Conservation (phyloP, 2,888 invertebrate species). For the Metallyticus violacea region DNA sequence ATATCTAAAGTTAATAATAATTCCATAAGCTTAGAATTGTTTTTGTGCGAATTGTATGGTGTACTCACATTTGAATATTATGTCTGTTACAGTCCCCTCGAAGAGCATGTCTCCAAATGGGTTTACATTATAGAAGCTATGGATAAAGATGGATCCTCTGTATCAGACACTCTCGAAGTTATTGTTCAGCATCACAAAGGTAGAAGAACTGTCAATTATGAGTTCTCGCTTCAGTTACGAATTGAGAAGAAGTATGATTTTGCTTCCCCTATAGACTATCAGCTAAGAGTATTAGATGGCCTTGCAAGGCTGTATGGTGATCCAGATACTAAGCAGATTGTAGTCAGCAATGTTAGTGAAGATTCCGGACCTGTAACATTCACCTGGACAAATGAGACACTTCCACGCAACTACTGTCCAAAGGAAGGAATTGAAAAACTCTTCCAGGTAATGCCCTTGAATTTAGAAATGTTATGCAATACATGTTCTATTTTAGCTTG, state of each 20-base stretch:
- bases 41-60: too few relatives aligned
- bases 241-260: slow-evolving; percentile 60
- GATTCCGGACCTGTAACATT: slow-evolving; percentile 64
- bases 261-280: slow-evolving; percentile 73
- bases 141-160: slow-evolving; percentile 72
- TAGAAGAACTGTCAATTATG: slow-evolving; percentile 76
- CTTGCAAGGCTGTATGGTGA: slow-evolving; percentile 57
- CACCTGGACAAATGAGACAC: slow-evolving; percentile 83
- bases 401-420: slow-evolving; percentile 77
- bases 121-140: slow-evolving; percentile 75
- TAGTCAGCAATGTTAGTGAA: slow-evolving; percentile 59
- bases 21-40: too few relatives aligned
- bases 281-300: slow-evolving; percentile 64
- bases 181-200: slow-evolving; percentile 80
- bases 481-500: too few relatives aligned
- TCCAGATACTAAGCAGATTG: slow-evolving; percentile 61
- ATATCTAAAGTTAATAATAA: too few relatives aligned
- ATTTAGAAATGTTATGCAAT: too few relatives aligned
- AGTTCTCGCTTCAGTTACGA: slow-evolving; percentile 68
- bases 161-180: slow-evolving; percentile 65
- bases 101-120: slow-evolving; percentile 78
- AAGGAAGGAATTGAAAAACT: slow-evolving; percentile 68
- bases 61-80: neutral
- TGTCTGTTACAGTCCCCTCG: slow-evolving; percentile 63
- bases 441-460: slow-evolving; percentile 54